Conservation (phyloP, 2,797 vertebrate species). For the Rhyacichthys aspro region DNA sequence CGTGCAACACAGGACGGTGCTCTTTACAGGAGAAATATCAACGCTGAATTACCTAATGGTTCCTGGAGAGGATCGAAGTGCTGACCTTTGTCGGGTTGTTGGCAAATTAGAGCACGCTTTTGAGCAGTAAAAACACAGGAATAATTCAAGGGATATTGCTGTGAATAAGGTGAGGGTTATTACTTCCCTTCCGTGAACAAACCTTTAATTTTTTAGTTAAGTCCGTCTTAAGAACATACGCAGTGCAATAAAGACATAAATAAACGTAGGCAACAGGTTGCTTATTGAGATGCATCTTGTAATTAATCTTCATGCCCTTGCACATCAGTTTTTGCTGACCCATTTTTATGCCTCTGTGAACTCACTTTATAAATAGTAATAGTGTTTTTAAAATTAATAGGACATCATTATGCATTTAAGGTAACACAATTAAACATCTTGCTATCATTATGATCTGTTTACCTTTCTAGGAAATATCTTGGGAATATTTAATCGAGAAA, state of each 20-base stretch:
- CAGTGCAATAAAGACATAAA: too few relatives aligned
- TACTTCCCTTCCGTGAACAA: too few relatives aligned
- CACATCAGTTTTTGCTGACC: constrained; percentile 66
- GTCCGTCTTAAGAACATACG: too few relatives aligned
- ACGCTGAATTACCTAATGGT: constrained; percentile 51
- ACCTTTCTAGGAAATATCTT: neutral
- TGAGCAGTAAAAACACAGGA: neutral
- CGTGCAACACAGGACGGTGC: constrained; percentile 33
- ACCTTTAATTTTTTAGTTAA: too few relatives aligned
- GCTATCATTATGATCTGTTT: constrained; percentile 40
- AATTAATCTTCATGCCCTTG: constrained; percentile 68
- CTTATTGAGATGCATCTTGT: constrained; percentile 71
- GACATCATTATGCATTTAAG: constrained; percentile 68
- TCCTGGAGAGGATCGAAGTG: constrained; percentile 34
- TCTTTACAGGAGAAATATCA: constrained; percentile 27
- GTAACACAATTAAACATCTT: constrained; percentile 67
- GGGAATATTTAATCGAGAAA: constrained; percentile 13
- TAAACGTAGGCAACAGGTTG: neutral
- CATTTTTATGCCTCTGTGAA: constrained; percentile 56
- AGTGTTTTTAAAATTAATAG: constrained; percentile 65
- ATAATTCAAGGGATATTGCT: too few relatives aligned
- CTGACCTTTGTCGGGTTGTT: constrained; percentile 28
- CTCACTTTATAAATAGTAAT: constrained; percentile 58
- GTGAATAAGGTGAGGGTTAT: too few relatives aligned
- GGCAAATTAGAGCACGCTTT: constrained; percentile 31